A percentile compares a stretch with the other conserved stretches of the same genome.
Conservation (phyloP, 2,888 invertebrate species). For the Prenolepis imparis region DNA sequence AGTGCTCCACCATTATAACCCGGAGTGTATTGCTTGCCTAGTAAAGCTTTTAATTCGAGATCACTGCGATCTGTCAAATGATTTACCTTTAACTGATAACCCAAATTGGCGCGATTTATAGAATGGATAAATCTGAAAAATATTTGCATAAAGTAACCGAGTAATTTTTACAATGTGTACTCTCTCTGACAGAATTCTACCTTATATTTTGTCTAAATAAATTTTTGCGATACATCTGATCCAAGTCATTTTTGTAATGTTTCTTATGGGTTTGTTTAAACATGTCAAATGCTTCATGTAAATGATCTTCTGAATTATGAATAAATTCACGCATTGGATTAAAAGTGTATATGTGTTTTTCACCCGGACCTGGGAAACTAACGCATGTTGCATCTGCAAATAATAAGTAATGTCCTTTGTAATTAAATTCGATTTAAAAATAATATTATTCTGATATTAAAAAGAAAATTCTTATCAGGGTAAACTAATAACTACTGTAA, state of each 20-base stretch:
- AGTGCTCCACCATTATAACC: slow-evolving; percentile 92
- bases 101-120: slow-evolving; percentile 91
- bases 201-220: slow-evolving; percentile 95
- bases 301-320: slow-evolving; percentile 90
- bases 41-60: slow-evolving; percentile 91
- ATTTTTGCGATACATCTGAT: slow-evolving; percentile 91
- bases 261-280: slow-evolving; percentile 92
- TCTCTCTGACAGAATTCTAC: slow-evolving; percentile 83
- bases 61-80: slow-evolving; percentile 95
- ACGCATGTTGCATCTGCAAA: slow-evolving; percentile 89
- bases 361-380: slow-evolving; percentile 95
- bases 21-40: slow-evolving; percentile 89
- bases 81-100: slow-evolving; percentile 93
- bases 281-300: slow-evolving; percentile 91
- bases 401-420: background rate
- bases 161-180: background rate
- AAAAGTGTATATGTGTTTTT: slow-evolving; percentile 92
- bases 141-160: background rate
- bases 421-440: slow-evolving; percentile 63
- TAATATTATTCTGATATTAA: slow-evolving; percentile 1
- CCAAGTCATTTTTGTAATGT: slow-evolving; percentile 89
- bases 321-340: slow-evolving; percentile 98
- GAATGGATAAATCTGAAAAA: slow-evolving; percentile 91
- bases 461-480: background rate
- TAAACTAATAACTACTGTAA: slow-evolving; percentile 50